Evolutionary conservation across 2,113 vertebrate genomes (phyloP), one percentile per base, ranked within the genome.

Genomic region (Nesoenas mayeri): DNA sequence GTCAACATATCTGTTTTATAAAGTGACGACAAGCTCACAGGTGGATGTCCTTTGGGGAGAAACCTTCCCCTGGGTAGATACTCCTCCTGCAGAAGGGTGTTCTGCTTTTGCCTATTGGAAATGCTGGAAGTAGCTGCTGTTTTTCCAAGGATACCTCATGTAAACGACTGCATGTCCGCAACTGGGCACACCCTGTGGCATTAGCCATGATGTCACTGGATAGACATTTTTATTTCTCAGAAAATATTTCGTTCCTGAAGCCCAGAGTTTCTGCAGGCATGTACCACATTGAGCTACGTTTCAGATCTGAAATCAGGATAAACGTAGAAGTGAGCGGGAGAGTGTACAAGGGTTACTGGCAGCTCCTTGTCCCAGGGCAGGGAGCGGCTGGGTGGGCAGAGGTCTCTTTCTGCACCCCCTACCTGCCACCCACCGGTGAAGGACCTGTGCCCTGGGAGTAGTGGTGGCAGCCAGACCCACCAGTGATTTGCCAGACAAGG

Each of bases 71-170:
- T 47, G 31, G 13, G 42, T 50, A 90, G 85, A 32, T 44, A 58
- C 9, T 86, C 28, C 71, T 85, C 62, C 61, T 79, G 32, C 48
- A 64, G 70, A 53, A 81, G 19, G 19, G 4, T 78, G 42, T 89
- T 94, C 77, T 84, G 50, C 32, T 67, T 87, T 94, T 82, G 57
- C 83, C 87, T 91, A 38, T 84, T 79, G 51, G 67, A 88, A 88
- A 56, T 47, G 21, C 26, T 92, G 79, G 56, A 79, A 74, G 38
- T 44, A 90, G 83, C 15, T 82, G 61, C 47, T 92, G 74, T 9
- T 74, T 88, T 90, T 82, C 61, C 65, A 60, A 89, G 64, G 90
- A 89, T 40, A 51, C 15, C 5, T 20, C 2, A 1, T 56, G 67
- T 65, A 72, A 80, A 60, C 40, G 12, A 5, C 65, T 73, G 36